A percentile compares a stretch with the other conserved stretches of the same genome.
These are phyloP conservation scores for Caenorhabditis afra DNA, from an alignment of 2,888 invertebrate genomes.

Conservation along the genomic window DNA sequence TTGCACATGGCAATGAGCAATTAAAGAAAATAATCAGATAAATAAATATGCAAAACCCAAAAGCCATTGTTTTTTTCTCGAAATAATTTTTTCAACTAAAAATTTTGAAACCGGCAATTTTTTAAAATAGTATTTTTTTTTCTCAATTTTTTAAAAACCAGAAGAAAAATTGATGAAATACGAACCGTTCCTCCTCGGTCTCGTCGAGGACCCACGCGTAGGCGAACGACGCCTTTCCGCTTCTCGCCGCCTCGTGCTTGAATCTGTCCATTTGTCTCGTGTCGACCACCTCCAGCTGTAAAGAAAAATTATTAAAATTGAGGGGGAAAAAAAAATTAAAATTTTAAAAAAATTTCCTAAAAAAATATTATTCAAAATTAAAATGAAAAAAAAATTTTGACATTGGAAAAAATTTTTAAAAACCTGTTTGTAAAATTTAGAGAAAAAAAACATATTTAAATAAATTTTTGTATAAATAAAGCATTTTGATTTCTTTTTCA, in stretches of 20 bases:
- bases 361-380: constrained; percentile 4
- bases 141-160: not conserved
- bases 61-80: too few species aligned
- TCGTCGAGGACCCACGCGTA: constrained; percentile 99
- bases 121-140: not conserved
- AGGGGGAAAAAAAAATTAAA: not conserved
- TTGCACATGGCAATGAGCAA: too few species aligned
- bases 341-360: too few species aligned
- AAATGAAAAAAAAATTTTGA: not conserved
- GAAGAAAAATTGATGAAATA: not conserved
- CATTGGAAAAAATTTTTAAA: not conserved
- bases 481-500: too few species aligned
- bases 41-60: too few species aligned
- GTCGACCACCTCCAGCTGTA: constrained; percentile 87
- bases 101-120: too few species aligned
- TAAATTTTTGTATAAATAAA: too few species aligned
- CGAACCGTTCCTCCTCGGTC: constrained; percentile 92
- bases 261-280: constrained; percentile 94
- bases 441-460: too few species aligned
- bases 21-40: too few species aligned
- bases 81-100: too few species aligned
- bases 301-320: constrained; percentile 12
- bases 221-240: constrained; percentile 91
- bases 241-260: constrained; percentile 95
- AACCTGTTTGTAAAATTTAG: not conserved